Conservation (phyloP, 2,797 vertebrate genomes). For the Rhinophrynus dorsalis region DNA sequence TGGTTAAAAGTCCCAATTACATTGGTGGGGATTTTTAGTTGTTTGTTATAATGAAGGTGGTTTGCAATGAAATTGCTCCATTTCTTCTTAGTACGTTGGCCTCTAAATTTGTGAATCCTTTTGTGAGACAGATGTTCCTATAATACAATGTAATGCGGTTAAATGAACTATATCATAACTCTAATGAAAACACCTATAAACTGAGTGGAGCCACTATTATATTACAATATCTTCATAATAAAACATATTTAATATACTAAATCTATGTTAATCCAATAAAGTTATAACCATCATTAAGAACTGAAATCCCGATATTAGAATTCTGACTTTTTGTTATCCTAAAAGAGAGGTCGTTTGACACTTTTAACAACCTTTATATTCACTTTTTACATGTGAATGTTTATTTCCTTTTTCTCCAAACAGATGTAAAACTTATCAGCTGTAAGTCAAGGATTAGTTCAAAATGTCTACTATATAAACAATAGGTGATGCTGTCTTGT, state of each 20-base stretch:
- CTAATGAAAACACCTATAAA: constrained; percentile 8
- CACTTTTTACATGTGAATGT: constrained; percentile 23
- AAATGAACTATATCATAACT: not conserved
- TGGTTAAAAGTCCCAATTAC: too few species aligned
- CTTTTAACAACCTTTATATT: constrained; percentile 6
- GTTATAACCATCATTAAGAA: not conserved
- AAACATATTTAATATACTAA: not conserved
- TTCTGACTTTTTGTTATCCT: constrained; percentile 27
- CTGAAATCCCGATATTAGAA: not conserved
- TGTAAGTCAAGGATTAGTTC: constrained; percentile 49
- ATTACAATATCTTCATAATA: not conserved
- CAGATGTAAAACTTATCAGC: constrained; percentile 54
- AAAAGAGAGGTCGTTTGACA: constrained; percentile 25
- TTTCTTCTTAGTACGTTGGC: too few species aligned
- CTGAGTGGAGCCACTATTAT: too few species aligned
- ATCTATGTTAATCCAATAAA: not conserved
- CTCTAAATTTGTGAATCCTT: too few species aligned
- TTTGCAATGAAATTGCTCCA: too few species aligned
- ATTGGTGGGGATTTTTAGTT: too few species aligned
- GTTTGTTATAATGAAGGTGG: too few species aligned
- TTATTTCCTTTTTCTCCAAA: constrained; percentile 52
- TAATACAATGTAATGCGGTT: not conserved
- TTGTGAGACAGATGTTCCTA: too few species aligned
- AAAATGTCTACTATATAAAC: constrained; percentile 55
- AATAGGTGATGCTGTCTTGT: constrained; percentile 49